Evolutionary conservation across 2,888 invertebrate genomes (phyloP), one percentile per base, ranked within the genome.

Genomic region (Agriopis aurantiaria): DNA sequence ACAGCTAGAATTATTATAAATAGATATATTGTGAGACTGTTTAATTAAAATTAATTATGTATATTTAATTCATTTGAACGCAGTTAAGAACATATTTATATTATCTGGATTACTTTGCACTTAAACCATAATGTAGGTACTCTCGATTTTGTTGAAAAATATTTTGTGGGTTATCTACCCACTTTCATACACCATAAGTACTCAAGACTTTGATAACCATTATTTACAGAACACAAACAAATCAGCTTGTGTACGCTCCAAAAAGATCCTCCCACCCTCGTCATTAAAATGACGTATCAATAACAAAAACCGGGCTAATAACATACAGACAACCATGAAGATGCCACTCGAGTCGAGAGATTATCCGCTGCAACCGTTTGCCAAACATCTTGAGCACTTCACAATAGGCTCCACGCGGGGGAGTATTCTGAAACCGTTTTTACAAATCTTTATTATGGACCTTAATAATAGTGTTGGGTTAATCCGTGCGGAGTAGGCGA

Each of bases 381-480:
- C 80, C 81, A 83, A 85, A 87, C 84, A 86, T 83, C 84, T 83
- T 82, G 80, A 81, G 53, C 11, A 57, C 6, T 72, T 70, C 71
- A 87, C 82, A 87, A 86, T 84, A 73, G 75, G 71, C 75, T 81
- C 33, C 48, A 48, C 23, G 78, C 80, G 81, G 83, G 85, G 85
- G 84, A 72, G 82, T 82, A 84, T 85, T 83, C 83, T 80, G 76
- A 8, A 23, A 75, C 69, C 48, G 67, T 68, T 77, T 75, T 74
- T 65, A 65, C 33, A 71, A 56, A 17, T 65, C 51, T 55, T 59
- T 64, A 33, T 9, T 51, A 58, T 53, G 51, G 69, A 59, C 51
- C 51, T 62, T 64, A 49, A 41, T 90, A 90, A 91, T 91, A 90
- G 88, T 88, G 76, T 83, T 83, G 80, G 82, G 85, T 83, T 89